Conservation (phyloP, 2,797 vertebrate genomes). For the Pseudotriccus pelzelni region DNA sequence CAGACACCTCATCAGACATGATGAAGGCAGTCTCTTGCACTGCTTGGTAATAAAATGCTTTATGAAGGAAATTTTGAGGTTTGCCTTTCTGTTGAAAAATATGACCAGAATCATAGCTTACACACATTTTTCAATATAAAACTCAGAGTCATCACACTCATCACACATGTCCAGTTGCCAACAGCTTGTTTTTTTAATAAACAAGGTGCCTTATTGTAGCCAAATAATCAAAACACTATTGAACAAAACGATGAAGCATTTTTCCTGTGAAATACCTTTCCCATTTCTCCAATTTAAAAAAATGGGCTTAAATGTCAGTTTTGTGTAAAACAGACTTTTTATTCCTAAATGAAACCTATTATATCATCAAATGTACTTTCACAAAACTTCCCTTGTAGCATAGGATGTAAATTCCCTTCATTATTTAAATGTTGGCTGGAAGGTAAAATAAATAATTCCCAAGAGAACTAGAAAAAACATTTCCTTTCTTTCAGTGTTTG, state of each 20-base stretch:
- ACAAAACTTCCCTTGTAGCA: background rate
- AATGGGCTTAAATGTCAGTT: background rate
- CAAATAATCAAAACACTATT: background rate
- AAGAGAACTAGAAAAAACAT: constrained; percentile 3
- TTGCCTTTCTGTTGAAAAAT: background rate
- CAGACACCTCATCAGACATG: background rate
- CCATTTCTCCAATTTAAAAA: background rate
- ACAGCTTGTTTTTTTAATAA: background rate
- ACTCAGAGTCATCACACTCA: background rate
- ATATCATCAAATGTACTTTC: background rate
- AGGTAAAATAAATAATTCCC: constrained; percentile 43
- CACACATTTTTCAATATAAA: background rate
- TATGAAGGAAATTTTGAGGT: background rate
- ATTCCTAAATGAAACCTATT: background rate
- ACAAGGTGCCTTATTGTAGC: background rate
- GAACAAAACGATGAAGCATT: background rate
- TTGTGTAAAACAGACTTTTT: background rate
- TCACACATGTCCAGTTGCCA: background rate
- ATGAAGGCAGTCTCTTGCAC: background rate
- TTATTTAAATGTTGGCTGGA: constrained; percentile 4
- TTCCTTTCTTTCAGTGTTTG: constrained; percentile 40
- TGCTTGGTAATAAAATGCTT: background rate
- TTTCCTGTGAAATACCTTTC: background rate
- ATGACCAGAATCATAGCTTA: background rate
- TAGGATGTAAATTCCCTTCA: background rate